These are phyloP conservation scores for Campylorhamphus procurvoides DNA, from an alignment of 2,113 vertebrate species.

Conservation along the genomic window DNA sequence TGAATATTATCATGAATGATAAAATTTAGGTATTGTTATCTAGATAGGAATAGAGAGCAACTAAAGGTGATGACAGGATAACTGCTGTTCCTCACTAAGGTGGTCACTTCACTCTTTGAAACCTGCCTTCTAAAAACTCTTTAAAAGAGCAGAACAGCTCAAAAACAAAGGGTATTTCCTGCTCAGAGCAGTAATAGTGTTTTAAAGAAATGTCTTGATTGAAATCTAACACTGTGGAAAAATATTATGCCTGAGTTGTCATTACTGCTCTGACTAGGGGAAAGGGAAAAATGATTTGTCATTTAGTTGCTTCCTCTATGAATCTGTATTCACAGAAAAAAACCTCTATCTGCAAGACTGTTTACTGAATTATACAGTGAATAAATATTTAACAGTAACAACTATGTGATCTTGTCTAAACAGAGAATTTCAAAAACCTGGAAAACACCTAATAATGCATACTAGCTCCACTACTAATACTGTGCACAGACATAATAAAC, in stretches of 20 bases:
- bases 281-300: neutral
- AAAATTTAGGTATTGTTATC: neutral
- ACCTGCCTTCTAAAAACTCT: neutral
- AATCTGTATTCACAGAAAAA: neutral
- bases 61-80: neutral
- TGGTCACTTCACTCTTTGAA: neutral
- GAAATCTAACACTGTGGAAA: neutral
- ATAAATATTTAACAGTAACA: constrained; percentile 5
- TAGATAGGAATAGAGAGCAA: neutral
- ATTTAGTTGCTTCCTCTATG: neutral
- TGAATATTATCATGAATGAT: neutral
- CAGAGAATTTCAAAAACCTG: neutral
- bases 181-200: neutral
- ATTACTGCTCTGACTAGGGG: neutral
- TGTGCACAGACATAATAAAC: neutral
- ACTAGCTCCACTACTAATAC: neutral
- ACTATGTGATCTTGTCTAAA: neutral
- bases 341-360: neutral
- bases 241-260: neutral
- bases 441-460: neutral
- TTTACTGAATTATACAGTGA: neutral
- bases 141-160: neutral
- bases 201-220: neutral
- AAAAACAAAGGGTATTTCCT: neutral
- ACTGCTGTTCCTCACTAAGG: neutral